phyloP scores from a whole-genome alignment of 2,113 vertebrate species.

The Poeciliopsis prolifica region DNA sequence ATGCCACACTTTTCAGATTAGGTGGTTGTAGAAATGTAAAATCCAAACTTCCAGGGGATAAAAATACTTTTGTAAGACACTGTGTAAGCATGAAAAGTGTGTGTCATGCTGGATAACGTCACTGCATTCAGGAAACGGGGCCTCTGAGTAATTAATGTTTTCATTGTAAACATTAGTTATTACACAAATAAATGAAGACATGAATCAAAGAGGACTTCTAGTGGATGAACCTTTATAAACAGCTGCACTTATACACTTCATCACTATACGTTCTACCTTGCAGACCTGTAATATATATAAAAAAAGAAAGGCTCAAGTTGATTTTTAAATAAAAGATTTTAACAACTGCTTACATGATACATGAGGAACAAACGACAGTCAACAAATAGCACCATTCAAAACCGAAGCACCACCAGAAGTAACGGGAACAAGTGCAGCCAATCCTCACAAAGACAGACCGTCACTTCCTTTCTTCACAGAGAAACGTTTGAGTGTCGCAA shows the following conservation, averaged over 20 bases:
- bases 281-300: slow-evolving; percentile 6
- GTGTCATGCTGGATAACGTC: background rate
- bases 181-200: background rate
- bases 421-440: slow-evolving; percentile 33
- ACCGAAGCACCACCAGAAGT: slow-evolving; percentile 71
- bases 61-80: background rate
- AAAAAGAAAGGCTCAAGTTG: slow-evolving; percentile 31
- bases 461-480: slow-evolving; percentile 30
- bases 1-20: background rate
- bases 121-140: background rate
- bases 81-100: background rate
- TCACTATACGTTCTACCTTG: slow-evolving; percentile 6
- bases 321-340: slow-evolving; percentile 17
- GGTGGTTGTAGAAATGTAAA: background rate
- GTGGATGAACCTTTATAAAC: background rate
- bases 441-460: slow-evolving; percentile 15
- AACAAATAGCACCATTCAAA: slow-evolving; percentile 77
- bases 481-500: slow-evolving; percentile 11
- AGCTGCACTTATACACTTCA: slow-evolving; percentile 9
- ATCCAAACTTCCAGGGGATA: background rate
- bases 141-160: too few species aligned
- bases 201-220: background rate
- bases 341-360: slow-evolving; percentile 42
- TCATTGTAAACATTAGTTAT: background rate
- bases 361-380: slow-evolving; percentile 35